Base-by-base conservation (phyloP, 2,113 vertebrate species). In the Lagopus muta region DNA sequence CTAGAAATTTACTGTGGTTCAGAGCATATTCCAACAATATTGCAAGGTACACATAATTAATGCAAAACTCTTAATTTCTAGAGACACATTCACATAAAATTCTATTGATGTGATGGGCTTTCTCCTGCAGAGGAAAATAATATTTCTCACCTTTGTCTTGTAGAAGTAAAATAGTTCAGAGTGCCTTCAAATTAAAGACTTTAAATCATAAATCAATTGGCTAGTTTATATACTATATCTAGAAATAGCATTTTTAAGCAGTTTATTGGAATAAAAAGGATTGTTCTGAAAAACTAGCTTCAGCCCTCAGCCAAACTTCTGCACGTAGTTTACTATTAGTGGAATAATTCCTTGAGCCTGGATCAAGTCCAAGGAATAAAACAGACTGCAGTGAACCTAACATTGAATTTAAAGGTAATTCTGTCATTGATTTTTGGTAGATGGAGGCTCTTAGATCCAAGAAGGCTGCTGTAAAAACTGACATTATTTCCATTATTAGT, bases 31-130 rank as follows among this genome's bases (percentile, higher is more conserved):
- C 16, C 11, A 32, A 30, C 17, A 69, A 24, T 12, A 57, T 8
- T 13, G 17, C 43, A 81, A 40, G 19, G 65, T 18, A 2, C 30
- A 65, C 38, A 13, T 34, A 79, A 73, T 48, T 40, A 18, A 2
- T 38, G n/a, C 54, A 45, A 58, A 89, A n/a, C 12, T 74, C 10
- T 43, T 20, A 75, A 48, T 4, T 45, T 74, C 25, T 73, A 61
- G 16, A 58, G 11, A 38, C 0, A 0, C 21, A 14, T 11, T 43
- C 34, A 19, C 3, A 22, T 6, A 36, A 65, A 43, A 66, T 38
- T 92, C 10, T 52, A 8, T 13, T 84, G 61, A 54, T 42, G 6
- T 77, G 75, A 61, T 9, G 21, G 58, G 4, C 6, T 57, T 86
- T 73, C 21, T 79, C 15, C 20, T 66, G 77, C 18, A 85, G 82